These are phyloP conservation scores for Galago senegalensis DNA, from an alignment of 2,797 vertebrate genomes.

Conservation along the genomic window DNA sequence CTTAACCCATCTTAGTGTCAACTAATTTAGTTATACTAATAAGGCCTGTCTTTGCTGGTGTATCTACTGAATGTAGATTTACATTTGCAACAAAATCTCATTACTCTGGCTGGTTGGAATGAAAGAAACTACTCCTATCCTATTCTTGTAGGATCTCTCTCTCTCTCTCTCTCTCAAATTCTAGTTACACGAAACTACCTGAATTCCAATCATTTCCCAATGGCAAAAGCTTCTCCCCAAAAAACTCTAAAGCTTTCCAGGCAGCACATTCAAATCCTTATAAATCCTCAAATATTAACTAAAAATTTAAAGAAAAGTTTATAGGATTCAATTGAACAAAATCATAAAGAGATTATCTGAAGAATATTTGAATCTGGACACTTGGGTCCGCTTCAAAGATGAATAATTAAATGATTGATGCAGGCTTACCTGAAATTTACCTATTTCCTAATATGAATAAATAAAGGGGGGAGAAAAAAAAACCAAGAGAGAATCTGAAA, in stretches of 20 bases:
- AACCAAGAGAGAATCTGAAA: slow-evolving; percentile 62
- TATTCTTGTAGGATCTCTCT: not conserved
- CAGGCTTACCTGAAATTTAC: not conserved
- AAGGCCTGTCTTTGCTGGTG: not conserved
- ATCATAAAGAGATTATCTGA: not conserved
- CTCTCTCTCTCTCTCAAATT: not conserved
- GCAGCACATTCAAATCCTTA: not conserved
- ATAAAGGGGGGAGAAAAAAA: accelerated
- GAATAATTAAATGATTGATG: not conserved
- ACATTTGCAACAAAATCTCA: not conserved
- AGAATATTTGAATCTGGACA: not conserved
- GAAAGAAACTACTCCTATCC: not conserved
- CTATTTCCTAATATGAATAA: not conserved
- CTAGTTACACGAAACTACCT: not conserved
- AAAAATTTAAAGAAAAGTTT: not conserved
- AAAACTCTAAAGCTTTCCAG: not conserved
- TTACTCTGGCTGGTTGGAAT: not conserved
- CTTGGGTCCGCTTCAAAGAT: not conserved
- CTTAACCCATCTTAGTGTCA: not conserved
- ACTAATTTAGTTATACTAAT: not conserved
- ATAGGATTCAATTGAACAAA: slow-evolving; percentile 25
- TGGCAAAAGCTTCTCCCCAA: not conserved
- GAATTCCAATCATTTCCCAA: not conserved
- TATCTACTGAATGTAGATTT: not conserved
- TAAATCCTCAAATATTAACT: not conserved